Conservation (phyloP, 2,113 vertebrate species). For the Regulus satrapa region DNA sequence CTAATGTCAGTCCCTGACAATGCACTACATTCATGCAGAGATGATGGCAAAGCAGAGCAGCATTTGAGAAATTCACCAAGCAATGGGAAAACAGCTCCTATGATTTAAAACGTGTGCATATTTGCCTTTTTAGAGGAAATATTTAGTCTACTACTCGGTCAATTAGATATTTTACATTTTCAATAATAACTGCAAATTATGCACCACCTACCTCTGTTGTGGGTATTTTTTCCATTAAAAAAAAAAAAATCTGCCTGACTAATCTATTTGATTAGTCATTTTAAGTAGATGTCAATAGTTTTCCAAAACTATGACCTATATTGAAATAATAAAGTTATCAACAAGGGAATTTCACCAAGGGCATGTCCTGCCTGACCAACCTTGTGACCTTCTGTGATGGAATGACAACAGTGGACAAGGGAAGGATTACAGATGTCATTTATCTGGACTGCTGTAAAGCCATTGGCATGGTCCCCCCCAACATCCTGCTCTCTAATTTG, state of each 20-base stretch:
- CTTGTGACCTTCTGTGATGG: neutral
- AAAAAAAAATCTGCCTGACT: neutral
- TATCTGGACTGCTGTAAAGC: neutral
- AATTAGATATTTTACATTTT: neutral
- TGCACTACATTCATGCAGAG: neutral
- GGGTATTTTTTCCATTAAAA: neutral
- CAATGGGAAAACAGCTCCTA: neutral
- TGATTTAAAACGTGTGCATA: neutral
- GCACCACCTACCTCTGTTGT: neutral
- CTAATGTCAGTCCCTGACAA: neutral
- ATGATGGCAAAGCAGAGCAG: neutral
- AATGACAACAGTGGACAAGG: neutral
- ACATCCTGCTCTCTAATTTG: neutral
- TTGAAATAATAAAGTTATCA: neutral
- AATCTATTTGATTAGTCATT: neutral
- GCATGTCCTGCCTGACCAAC: neutral
- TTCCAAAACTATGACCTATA: neutral
- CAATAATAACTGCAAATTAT: neutral
- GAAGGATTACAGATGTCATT: neutral
- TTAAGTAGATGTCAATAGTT: neutral
- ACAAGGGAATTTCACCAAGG: neutral
- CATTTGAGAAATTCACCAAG: neutral
- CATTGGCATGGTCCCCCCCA: neutral
- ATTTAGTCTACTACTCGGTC: neutral
- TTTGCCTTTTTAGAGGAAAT: neutral